Conservation (phyloP, 2,888 invertebrate species). For the Prosapia bicincta region DNA sequence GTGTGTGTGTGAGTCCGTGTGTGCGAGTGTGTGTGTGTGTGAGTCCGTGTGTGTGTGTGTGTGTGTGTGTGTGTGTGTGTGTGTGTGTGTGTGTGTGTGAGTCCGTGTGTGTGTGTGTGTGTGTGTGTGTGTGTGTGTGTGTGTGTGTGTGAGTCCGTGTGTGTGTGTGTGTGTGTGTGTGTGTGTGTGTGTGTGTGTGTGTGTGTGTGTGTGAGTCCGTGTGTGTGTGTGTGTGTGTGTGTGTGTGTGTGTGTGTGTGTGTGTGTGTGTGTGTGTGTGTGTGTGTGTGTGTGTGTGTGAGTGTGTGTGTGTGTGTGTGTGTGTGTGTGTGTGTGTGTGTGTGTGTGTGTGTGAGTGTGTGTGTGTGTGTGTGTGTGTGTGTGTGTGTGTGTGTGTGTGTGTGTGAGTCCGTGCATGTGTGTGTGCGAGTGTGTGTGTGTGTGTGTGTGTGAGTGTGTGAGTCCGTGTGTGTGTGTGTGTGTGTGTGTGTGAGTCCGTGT, state of each 20-base stretch:
- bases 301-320: slow-evolving; percentile 5
- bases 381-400: slow-evolving; percentile 5
- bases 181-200: slow-evolving; percentile 5
- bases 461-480: neutral
- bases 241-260: slow-evolving; percentile 5
- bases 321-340: slow-evolving; percentile 5
- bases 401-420: neutral
- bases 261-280: slow-evolving; percentile 5
- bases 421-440: neutral
- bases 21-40: slow-evolving; percentile 8
- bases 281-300: slow-evolving; percentile 3
- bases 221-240: slow-evolving; percentile 5
- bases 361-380: slow-evolving; percentile 5
- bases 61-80: slow-evolving; percentile 5
- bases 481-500: neutral
- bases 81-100: slow-evolving; percentile 3
- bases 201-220: neutral
- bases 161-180: slow-evolving; percentile 5
- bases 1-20: slow-evolving; percentile 18
- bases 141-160: neutral
- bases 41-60: neutral
- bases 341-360: slow-evolving; percentile 3
- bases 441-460: neutral
- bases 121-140: slow-evolving; percentile 5
- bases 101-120: slow-evolving; percentile 1